Evolutionary conservation across 53 echinoderm and acorn worm species (phyloP).

Genomic region (Crossaster papposus): DNA sequence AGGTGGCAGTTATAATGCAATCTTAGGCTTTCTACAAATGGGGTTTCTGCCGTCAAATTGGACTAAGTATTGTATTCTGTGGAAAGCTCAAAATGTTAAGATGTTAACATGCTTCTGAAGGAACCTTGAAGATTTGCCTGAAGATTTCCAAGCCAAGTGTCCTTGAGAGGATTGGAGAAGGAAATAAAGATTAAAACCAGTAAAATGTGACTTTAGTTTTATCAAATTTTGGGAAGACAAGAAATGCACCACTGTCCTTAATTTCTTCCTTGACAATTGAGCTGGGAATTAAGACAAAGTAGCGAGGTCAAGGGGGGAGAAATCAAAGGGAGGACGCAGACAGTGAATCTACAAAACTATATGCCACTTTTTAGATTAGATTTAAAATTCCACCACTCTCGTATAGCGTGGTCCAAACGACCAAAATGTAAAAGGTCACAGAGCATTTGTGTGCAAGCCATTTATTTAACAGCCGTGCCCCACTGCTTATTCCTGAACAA

Average conservation of each 20-base stretch:
- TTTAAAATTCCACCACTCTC: background rate
- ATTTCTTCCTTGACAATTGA: too few species aligned
- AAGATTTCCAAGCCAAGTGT: too few species aligned
- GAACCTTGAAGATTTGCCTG: background rate
- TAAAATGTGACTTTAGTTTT: too few species aligned
- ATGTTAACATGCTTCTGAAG: background rate
- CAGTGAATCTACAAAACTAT: background rate
- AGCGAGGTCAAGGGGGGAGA: background rate
- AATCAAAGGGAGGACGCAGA: background rate
- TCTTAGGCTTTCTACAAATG: background rate
- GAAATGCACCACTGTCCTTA: background rate
- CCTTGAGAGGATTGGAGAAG: too few species aligned
- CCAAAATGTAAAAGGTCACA: too few species aligned
- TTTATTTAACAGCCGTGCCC: background rate
- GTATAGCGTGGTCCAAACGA: too few species aligned
- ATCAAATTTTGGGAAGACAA: too few species aligned
- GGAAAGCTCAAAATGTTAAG: background rate
- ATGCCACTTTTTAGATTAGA: background rate
- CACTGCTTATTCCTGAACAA: too few species aligned
- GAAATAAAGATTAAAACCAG: too few species aligned
- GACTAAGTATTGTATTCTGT: background rate
- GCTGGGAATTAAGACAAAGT: background rate
- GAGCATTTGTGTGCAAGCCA: background rate
- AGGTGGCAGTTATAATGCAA: conserved; percentile 2
- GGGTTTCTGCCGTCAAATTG: background rate